Base-by-base conservation (phyloP, 23 tunicate species). In the Halocynthia roretzi region DNA sequence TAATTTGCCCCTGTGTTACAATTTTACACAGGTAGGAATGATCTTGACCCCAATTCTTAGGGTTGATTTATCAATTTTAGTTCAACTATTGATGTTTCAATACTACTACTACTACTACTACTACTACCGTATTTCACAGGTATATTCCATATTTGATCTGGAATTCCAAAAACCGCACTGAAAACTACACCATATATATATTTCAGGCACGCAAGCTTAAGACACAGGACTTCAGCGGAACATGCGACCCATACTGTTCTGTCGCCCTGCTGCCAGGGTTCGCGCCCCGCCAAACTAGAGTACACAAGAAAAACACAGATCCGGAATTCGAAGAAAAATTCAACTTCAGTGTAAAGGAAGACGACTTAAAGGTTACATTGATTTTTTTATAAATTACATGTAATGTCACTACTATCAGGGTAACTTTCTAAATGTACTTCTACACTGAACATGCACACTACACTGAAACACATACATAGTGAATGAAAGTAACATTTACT, bases 251-350 rank as follows among this genome's bases (percentile, higher is more conserved):
- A 11, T 85, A 85, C 55, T 81, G 79, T 52, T 68, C 90, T 11
- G 84, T 85, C 51, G 57, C 69, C 8, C 50, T 85, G 54, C 31
- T 48, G 17, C 90, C 84, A 15, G 90, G 82, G 21, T 83, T 20
- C 40, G 62, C 51, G 12, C 75, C 81, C 8, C 62, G 90, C 11
- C 61, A 68, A 44, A 85, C 81, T 62, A 80, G 56, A 76, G 84
- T 85, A 10, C 90, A 85, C 40, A 71, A 64, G 8, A 53, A 53
- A 52, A 85, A 84, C 6, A 49, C 72, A 9, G 53, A 85, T 51
- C 90, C 90, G 6, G 90, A 85, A 75, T 85, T 85, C 51, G 84
- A 73, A 49, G 90, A 85, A 73, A 64, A 54, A 23, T 85, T 85
- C 61, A 31, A 52, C 10, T 85, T 85, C 52, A 48, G 78, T 14